A percentile compares a stretch with the other conserved stretches of the same genome.
Conservation (phyloP, 2,888 invertebrate genomes). For the Lochmaea capreae region DNA sequence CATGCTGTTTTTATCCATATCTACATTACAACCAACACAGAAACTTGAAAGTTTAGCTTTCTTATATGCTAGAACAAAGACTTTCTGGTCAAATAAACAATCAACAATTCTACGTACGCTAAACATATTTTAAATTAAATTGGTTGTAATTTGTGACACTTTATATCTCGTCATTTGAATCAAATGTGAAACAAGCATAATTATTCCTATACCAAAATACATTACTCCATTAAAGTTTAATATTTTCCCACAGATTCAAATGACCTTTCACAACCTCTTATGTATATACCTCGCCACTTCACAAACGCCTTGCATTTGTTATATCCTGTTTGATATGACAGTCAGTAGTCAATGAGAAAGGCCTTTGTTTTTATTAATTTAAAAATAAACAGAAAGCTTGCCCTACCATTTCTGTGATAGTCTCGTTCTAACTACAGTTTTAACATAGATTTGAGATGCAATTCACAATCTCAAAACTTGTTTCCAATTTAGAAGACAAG, state of each 20-base stretch:
- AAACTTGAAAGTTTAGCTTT: conserved; percentile 5
- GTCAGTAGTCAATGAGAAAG: not conserved
- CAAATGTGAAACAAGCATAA: not conserved
- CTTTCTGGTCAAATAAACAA: not conserved
- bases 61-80: not conserved
- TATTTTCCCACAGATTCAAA: not conserved
- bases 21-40: conserved; percentile 32
- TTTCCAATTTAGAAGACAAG: conserved; percentile 47
- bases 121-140: not conserved
- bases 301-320: too few species aligned
- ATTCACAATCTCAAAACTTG: conserved; percentile 50
- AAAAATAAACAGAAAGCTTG: not conserved
- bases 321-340: not conserved
- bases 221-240: not conserved
- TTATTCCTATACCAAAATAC: not conserved
- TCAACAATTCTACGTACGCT: not conserved
- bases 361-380: not conserved
- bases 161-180: not conserved
- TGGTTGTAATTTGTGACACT: not conserved
- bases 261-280: too few species aligned
- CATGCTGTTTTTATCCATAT: conserved; percentile 57
- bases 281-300: too few species aligned
- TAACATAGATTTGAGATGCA: conserved; percentile 58
- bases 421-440: conserved; percentile 54
- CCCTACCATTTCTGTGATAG: conserved; percentile 6